Base-by-base conservation (phyloP, 2,113 vertebrate species). In the Thamnophis sirtalis region DNA sequence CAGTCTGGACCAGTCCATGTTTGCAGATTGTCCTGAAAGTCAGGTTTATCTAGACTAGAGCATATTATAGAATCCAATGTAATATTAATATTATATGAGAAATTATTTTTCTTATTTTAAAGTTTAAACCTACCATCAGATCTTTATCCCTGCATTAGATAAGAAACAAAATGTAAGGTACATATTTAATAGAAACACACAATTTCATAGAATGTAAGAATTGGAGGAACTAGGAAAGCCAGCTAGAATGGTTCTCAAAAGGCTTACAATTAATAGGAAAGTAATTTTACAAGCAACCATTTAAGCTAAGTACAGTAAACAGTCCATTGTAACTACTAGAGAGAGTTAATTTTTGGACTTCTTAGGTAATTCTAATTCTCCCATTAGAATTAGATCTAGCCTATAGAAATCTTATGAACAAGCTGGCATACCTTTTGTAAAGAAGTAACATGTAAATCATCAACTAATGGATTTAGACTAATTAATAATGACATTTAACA, bases 401-500 rank as follows among this genome's bases (percentile, higher is more conserved):
- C 38, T 3, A 80, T 85, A 54, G 28, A 55, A 7, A 28, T 89
- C 88, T 88, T 88, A 33, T 38, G 94, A 86, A 91, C 28, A 85
- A n/a, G 19, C 19, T 43, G 21, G 28, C 0, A 0, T 87, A 91
- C 91, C 93, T 94, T 94, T 86, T 73, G 17, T 91, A 92, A 19
- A 91, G 43, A 80, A 90, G 43, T 7, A 49, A 33, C 87, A 50
- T 33, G 21, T 87, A 51, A 51, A 4, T 90, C 89, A n/a, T 80
- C 93, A 93, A 94, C 28, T 56, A 15, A 89, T 89, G 84, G 90
- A 22, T 4, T 22, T 48, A 17, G 90, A 94, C 26, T 1, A 7
- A 90, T 43, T 43, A 43, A 0, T 56, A 58, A 5, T 63, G 48
- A 3, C 24, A 53, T 68, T 96, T 94, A 96, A 90, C 96, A 99